Evolutionary conservation across 1,140 invertebrate species (phyloP).

Genomic region (Heliothis virescens): DNA sequence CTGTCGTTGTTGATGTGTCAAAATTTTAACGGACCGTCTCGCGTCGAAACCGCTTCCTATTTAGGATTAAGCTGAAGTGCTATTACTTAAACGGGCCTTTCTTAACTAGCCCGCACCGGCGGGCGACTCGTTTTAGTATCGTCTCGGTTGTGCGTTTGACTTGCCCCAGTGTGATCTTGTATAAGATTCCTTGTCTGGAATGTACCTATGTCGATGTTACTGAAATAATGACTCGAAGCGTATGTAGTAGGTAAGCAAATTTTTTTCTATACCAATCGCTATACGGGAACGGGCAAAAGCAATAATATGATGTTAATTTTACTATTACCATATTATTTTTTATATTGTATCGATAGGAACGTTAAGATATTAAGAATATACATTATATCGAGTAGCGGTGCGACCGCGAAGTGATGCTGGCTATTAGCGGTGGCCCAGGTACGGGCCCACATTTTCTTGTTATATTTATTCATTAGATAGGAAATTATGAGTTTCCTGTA

Average conservation of each 20-base stretch:
- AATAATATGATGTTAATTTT: slow-evolving; percentile 86
- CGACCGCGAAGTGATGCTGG: slow-evolving; percentile 84
- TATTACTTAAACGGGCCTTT: slow-evolving; percentile 84
- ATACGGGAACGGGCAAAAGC: slow-evolving; percentile 86
- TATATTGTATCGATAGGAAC: slow-evolving; percentile 84
- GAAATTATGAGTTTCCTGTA: slow-evolving; percentile 85
- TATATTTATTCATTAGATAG: slow-evolving; percentile 86
- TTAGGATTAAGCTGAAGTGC: slow-evolving; percentile 85
- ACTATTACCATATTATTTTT: slow-evolving; percentile 86
- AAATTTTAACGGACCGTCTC: slow-evolving; percentile 55
- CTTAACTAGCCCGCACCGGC: slow-evolving; percentile 62
- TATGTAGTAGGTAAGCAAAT: slow-evolving; percentile 82
- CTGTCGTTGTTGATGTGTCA: slow-evolving; percentile 55
- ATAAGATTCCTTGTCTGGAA: slow-evolving; percentile 72
- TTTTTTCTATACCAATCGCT: slow-evolving; percentile 86
- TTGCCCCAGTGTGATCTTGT: slow-evolving; percentile 83
- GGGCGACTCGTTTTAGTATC: slow-evolving; percentile 82
- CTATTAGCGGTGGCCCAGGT: slow-evolving; percentile 73
- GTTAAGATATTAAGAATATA: slow-evolving; percentile 84
- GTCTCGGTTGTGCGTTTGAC: slow-evolving; percentile 85
- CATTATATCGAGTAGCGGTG: slow-evolving; percentile 82
- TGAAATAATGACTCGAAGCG: slow-evolving; percentile 74
- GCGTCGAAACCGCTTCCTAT: slow-evolving; percentile 76
- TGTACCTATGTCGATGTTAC: slow-evolving; percentile 72
- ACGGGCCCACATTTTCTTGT: slow-evolving; percentile 75